Evolutionary conservation across 2,113 vertebrate species (phyloP).

Genomic region (Empidonax traillii): DNA sequence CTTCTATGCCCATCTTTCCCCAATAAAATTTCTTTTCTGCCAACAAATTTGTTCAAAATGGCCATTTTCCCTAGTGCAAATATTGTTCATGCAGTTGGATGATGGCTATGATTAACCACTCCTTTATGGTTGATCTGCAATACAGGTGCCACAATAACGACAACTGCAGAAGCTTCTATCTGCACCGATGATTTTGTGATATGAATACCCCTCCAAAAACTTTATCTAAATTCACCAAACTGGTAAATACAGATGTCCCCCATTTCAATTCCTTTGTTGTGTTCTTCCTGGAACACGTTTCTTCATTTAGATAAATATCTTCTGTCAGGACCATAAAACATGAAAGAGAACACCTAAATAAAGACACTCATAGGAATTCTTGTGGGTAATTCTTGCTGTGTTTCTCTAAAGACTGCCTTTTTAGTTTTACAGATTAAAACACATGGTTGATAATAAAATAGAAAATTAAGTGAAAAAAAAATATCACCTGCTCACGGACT

Average conservation of each 20-base stretch:
- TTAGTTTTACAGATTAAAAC: not conserved
- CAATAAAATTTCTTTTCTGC: not conserved
- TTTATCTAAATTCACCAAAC: not conserved
- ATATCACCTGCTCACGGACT: not conserved
- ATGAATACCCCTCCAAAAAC: not conserved
- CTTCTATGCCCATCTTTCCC: not conserved
- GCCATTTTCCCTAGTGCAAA: not conserved
- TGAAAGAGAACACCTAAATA: not conserved
- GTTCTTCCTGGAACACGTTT: not conserved
- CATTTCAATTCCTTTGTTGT: not conserved
- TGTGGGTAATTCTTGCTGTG: not conserved
- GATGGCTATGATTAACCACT: not conserved
- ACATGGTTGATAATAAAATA: not conserved
- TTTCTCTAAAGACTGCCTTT: not conserved
- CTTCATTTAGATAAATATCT: not conserved
- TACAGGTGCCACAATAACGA: not conserved
- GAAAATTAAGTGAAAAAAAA: not conserved
- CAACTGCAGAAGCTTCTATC: not conserved
- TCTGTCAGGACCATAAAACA: fast-evolving
- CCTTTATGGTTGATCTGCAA: not conserved
- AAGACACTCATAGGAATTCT: not conserved
- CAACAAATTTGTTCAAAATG: not conserved
- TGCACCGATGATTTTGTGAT: not conserved
- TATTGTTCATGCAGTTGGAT: not conserved
- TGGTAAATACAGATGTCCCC: not conserved